phyloP scores from a whole-genome alignment of 2,797 vertebrate genomes.

The Karalla daura region DNA sequence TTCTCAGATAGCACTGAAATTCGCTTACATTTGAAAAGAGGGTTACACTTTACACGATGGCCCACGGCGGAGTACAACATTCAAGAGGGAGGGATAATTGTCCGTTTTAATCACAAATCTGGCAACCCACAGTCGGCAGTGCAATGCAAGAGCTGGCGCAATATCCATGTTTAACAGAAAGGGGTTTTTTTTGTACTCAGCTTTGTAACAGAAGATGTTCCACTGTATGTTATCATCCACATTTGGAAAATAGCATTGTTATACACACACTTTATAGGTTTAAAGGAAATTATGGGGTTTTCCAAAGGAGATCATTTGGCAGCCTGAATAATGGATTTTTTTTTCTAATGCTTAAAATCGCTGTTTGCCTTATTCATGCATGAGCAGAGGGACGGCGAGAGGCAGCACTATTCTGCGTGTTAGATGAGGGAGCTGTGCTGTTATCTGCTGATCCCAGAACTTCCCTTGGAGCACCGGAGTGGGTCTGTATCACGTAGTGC shows the following conservation, averaged over 20 bases:
- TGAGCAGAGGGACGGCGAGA: slow-evolving; percentile 65
- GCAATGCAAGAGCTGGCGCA: slow-evolving; percentile 7
- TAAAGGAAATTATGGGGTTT: slow-evolving; percentile 50
- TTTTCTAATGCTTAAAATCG: slow-evolving; percentile 58
- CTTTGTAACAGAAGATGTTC: neutral
- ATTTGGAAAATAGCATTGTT: slow-evolving; percentile 20
- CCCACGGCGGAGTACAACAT: slow-evolving; percentile 60
- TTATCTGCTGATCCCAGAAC: slow-evolving; percentile 95
- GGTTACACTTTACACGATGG: slow-evolving; percentile 60
- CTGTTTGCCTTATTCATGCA: slow-evolving; percentile 72
- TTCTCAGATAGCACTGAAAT: slow-evolving; percentile 71
- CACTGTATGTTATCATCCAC: neutral
- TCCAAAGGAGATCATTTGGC: slow-evolving; percentile 48
- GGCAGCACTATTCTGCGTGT: slow-evolving; percentile 73
- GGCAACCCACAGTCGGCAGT: slow-evolving; percentile 47
- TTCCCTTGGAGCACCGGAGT: slow-evolving; percentile 90
- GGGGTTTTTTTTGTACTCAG: neutral
- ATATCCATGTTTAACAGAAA: slow-evolving; percentile 3
- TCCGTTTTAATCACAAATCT: slow-evolving; percentile 75
- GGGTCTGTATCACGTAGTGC: slow-evolving; percentile 83
- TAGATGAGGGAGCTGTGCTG: slow-evolving; percentile 79
- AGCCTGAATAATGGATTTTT: slow-evolving; percentile 56
- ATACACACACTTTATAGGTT: slow-evolving; percentile 3
- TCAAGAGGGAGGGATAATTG: slow-evolving; percentile 64
- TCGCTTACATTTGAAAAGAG: slow-evolving; percentile 76